Evolutionary conservation across 1,140 invertebrate genomes (phyloP).

Genomic region (Ceratosolen solmsi): DNA sequence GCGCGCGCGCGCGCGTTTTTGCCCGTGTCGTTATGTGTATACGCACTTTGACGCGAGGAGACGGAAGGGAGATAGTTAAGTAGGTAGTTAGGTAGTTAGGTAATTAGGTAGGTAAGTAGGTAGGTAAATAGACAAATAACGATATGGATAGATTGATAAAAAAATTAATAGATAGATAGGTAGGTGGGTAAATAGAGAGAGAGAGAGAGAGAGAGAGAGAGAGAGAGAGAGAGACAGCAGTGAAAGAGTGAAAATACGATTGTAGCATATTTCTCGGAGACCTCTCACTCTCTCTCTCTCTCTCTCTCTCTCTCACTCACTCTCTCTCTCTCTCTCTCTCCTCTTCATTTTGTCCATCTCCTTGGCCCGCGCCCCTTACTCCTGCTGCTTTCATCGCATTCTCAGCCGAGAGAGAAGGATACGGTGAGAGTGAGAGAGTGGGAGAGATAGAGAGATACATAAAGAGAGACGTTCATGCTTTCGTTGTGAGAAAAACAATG

Average conservation of each 20-base stretch:
- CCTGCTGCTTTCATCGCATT: constrained; percentile 26
- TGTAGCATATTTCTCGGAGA: not conserved
- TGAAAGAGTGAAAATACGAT: no score
- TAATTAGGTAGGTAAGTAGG: no score
- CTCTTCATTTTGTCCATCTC: no score
- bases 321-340: not conserved
- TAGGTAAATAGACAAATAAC: no score
- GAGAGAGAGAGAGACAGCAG: not conserved
- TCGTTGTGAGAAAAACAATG: not conserved
- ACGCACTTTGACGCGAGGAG: not conserved
- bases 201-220: not conserved
- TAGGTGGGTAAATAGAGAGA: not conserved
- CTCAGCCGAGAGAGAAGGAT: constrained; percentile 2
- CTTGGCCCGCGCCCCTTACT: constrained; percentile 12
- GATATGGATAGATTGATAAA: no score
- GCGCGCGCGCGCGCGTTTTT: not conserved
- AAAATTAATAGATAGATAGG: no score
- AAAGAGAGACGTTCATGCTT: no score
- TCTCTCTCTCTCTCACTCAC: not conserved
- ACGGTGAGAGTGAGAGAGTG: not conserved
- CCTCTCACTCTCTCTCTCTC: not conserved
- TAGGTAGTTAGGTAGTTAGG: no score
- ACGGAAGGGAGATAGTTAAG: not conserved
- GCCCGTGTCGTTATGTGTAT: not conserved
- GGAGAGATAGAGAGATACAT: not conserved